These are phyloP conservation scores for Fopius arisanus DNA, from an alignment of 1,140 invertebrate species.

Conservation along the genomic window DNA sequence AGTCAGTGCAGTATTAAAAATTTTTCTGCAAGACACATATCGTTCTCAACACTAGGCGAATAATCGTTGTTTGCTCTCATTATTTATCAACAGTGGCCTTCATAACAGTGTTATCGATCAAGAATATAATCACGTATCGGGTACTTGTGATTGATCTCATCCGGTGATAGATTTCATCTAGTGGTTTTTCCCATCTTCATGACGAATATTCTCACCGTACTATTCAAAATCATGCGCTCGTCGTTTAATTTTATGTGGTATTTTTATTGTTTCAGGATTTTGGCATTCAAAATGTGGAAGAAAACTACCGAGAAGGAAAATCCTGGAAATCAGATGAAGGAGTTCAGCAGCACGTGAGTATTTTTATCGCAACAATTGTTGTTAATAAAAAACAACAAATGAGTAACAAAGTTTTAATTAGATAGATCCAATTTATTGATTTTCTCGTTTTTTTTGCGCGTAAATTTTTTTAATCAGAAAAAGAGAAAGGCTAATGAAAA, in stretches of 20 bases:
- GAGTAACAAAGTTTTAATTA: too few species aligned
- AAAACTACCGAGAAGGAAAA: conserved; percentile 34
- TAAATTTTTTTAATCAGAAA: too few species aligned
- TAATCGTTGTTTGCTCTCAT: neutral
- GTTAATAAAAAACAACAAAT: too few species aligned
- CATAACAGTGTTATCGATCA: neutral
- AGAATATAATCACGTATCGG: neutral
- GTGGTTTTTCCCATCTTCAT: neutral
- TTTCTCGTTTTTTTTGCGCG: too few species aligned
- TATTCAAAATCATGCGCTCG: neutral
- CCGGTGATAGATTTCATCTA: neutral
- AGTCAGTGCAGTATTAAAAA: neutral
- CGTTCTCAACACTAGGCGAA: neutral
- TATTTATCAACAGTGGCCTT: neutral
- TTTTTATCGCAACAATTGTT: neutral
- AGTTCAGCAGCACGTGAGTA: conserved; percentile 56
- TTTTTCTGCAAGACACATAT: neutral
- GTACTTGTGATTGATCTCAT: neutral
- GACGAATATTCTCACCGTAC: neutral
- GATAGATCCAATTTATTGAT: too few species aligned
- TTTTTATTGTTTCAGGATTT: neutral
- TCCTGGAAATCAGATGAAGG: conserved; percentile 48
- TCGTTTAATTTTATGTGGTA: too few species aligned
- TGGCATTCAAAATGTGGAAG: conserved; percentile 42
- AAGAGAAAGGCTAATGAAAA: too few species aligned